These are phyloP conservation scores for Kryptolebias ocellatus DNA, from an alignment of 2,797 vertebrate genomes.

Conservation along the genomic window DNA sequence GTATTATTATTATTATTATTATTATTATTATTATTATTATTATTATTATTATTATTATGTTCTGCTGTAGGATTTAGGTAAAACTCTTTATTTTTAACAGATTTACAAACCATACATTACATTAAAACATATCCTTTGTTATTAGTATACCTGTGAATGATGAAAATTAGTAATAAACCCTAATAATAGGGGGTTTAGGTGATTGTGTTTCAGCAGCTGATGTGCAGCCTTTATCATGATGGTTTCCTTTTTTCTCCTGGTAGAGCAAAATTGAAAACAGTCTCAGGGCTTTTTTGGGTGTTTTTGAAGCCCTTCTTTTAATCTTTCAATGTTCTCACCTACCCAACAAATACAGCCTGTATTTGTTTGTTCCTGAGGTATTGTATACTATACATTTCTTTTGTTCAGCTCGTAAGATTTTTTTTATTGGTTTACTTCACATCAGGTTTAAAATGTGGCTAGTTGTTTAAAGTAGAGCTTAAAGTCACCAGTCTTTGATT, in stretches of 20 bases:
- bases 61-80: too few species aligned
- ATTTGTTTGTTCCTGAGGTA: conserved; percentile 53
- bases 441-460: conserved; percentile 36
- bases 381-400: conserved; percentile 39
- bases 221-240: conserved; percentile 31
- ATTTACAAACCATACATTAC: too few species aligned
- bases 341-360: conserved; percentile 60
- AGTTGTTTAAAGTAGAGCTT: conserved; percentile 34
- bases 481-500: conserved; percentile 14
- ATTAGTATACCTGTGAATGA: too few species aligned
- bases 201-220: conserved; percentile 17
- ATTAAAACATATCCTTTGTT: neutral
- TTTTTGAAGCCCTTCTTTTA: conserved; percentile 47
- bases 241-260: conserved; percentile 24
- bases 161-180: too few species aligned
- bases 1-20: too few species aligned
- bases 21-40: too few species aligned
- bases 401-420: conserved; percentile 50
- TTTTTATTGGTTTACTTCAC: conserved; percentile 53
- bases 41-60: too few species aligned
- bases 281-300: conserved; percentile 50
- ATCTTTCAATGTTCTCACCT: conserved; percentile 59
- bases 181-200: too few species aligned
- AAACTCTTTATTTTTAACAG: too few species aligned
- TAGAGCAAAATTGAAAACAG: conserved; percentile 47